Evolutionary conservation across 2,888 invertebrate species (phyloP).

Genomic region (Acleris holmiana): DNA sequence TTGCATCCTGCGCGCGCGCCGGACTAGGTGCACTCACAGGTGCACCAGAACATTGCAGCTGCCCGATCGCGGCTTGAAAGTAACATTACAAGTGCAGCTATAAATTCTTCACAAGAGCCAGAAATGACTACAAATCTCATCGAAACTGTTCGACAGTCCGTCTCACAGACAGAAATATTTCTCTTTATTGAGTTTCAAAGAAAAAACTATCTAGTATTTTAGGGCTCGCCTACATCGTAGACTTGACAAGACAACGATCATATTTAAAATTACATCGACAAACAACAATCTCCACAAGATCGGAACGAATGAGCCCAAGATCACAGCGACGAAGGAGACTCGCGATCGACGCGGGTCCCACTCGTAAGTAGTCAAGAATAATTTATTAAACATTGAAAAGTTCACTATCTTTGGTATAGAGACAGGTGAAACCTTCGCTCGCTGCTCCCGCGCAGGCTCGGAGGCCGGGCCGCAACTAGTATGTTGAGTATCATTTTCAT

Average conservation of each 20-base stretch:
- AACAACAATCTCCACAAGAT: constrained; percentile 26
- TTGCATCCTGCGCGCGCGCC: constrained; percentile 55
- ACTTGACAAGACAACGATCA: constrained; percentile 19
- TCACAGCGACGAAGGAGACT: constrained; percentile 32
- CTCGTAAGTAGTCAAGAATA: constrained; percentile 25
- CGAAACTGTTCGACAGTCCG: constrained; percentile 1
- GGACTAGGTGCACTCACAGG: constrained; percentile 3
- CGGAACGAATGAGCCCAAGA: constrained; percentile 18
- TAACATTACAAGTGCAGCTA: neutral
- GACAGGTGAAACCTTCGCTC: constrained; percentile 22
- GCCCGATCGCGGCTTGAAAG: constrained; percentile 2
- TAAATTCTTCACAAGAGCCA: constrained; percentile 6
- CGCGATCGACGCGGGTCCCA: constrained; percentile 14
- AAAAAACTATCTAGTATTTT: constrained; percentile 6
- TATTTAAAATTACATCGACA: constrained; percentile 29
- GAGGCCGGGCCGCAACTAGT: constrained; percentile 27
- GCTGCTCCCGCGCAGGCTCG: constrained; percentile 28
- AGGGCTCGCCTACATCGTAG: constrained; percentile 1
- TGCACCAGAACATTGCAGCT: neutral
- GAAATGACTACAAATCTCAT: constrained; percentile 21
- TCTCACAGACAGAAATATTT: neutral
- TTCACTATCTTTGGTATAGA: constrained; percentile 36
- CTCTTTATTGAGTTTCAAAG: no score
- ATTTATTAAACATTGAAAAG: constrained; percentile 34
- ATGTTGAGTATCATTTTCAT: constrained; percentile 34